Evolutionary conservation across 2,888 invertebrate species (phyloP), one percentile per base, ranked within the genome.

Genomic region (Pocota personata): DNA sequence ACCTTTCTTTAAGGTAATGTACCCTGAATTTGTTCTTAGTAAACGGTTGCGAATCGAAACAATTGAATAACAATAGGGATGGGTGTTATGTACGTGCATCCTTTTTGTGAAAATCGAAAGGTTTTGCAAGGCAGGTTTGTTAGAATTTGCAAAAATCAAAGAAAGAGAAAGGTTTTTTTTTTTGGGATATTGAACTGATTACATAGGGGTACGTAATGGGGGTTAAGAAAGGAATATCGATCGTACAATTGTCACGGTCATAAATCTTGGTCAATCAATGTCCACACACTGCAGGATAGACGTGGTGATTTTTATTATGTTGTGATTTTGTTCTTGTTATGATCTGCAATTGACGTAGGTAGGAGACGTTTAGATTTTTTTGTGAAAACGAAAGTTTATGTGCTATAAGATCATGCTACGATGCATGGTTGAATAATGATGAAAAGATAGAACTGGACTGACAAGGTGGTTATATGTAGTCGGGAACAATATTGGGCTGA

Each of bases 241-340:
- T 55, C 57, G 60, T 27, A 37, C 37, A 32, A 69, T 66, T 72
- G 82, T 76, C 66, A 86, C 60, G 72, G 72, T 69, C 60, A 82
- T 86, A 86, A 86, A 86, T 86, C 76, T 86, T 72, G 86, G 76
- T 82, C 82, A 77, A 72, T 72, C 86, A 82, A 60, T 82, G 86
- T 82, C 67, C 32, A 50, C 21, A 67, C 71, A 55, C 86, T 77
- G 72, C 82, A 62, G 72, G 86, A 46, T 52, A 57, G 57, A 72
- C 37, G 32, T 71, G 60, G 57, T 37, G n/a, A 32, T 32, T 69
- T 55, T 50, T 3, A 3, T n/a, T 48, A 35, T 58, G 12, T 50
- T 50, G 32, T 52, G 14, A 21, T 37, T 57, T 32, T n/a, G n/a
- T n/a, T 19, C 32, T n/a, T 24, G 12, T 21, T n/a, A 21, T 8